Base-by-base conservation (phyloP, 2,888 invertebrate species). In the Phyllotreta striolata region DNA sequence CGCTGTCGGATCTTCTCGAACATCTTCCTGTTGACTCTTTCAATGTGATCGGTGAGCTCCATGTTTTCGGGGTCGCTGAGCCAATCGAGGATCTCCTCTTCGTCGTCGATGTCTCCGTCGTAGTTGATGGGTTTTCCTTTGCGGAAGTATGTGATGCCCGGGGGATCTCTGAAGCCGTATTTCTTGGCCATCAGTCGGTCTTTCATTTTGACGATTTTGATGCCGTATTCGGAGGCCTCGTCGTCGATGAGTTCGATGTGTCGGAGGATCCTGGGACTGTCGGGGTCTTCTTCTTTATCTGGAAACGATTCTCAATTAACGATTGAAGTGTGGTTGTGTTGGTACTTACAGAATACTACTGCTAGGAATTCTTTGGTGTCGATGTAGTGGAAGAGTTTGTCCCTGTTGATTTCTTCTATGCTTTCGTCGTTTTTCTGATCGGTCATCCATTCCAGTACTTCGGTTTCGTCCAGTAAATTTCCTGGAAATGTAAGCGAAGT, bases 141-240 rank as follows among this genome's bases (percentile, higher is more conserved):
- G 60, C 95, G 87, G 83, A 96, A 96, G 79, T 95, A 95, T 0
- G 93, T 93, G 6, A 96, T 89, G 5, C 95, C 96, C 0, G 96
- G 96, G 14, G 94, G 93, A 79, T 93, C 91, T 64, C 95, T 86
- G 76, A 87, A 94, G 0, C 95, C 95, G 79, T 93, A 96, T 78
- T 96, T 96, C 79, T 96, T 96, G 1, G 95, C 95, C 93, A 96
- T 96, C 38, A 96, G 81, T 12, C 90, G 86, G 80, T 96, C 96
- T 73, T 87, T 88, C 84, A 92, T 92, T 83, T 95, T 93, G 0
- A 93, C 93, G 68, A 96, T 88, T 83, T 92, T 91, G 66, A 96
- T 95, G 59, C 95, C 95, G 80, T 95, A 96, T 79, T 95, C 95
- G 7, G 90, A 85, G 12, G 95, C 95, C 83, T 96, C 95, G 73